Evolutionary conservation across 2,888 invertebrate species (phyloP), one percentile per base, ranked within the genome.

Genomic region (Lycophotia porphyrea): DNA sequence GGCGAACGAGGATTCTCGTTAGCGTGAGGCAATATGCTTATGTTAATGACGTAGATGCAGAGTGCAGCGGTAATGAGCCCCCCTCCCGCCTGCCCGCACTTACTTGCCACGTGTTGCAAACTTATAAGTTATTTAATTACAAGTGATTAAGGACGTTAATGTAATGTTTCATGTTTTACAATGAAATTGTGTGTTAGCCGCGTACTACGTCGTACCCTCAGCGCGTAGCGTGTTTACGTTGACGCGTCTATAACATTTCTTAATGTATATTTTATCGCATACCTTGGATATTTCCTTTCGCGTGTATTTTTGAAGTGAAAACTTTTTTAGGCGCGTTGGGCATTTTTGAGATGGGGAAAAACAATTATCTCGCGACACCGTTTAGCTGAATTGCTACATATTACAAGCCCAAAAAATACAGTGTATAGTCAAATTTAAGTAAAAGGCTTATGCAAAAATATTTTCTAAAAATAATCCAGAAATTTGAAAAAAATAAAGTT

Each of bases 51-150:
- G 74, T 83, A 82, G 85, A 87, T 82, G 80, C 74, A 88, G 84
- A 76, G 79, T 71, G 76, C 80, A 70, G 70, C 84, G 74, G 89
- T 94, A 93, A 93, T 92, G 92, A 94, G 83, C 87, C 85, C 71
- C 84, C 76, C 15, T 82, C 71, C 82, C 80, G 9, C 63, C 60
- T 0, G 27, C 70, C 72, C 49, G 8, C 74, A 60, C 63, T 31
- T 27, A 58, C 52, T 3, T 63, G 18, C 83, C 58, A 75, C 52
- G 71, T 73, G 71, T 75, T 61, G 70, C 74, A 44, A 36, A 63
- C 44, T 60, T 68, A 42, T 71, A 36, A 81, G 39, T 58, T 58
- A 58, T 13, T 44, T 75, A 44, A 71, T 77, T 65, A 71, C 36
- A 67, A 61, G 42, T 71, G 27, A 77, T 77, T 58, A 73, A 63